These are phyloP conservation scores for Aphelenchoides fujianensis DNA, from an alignment of 1,140 invertebrate genomes.

Conservation along the genomic window DNA sequence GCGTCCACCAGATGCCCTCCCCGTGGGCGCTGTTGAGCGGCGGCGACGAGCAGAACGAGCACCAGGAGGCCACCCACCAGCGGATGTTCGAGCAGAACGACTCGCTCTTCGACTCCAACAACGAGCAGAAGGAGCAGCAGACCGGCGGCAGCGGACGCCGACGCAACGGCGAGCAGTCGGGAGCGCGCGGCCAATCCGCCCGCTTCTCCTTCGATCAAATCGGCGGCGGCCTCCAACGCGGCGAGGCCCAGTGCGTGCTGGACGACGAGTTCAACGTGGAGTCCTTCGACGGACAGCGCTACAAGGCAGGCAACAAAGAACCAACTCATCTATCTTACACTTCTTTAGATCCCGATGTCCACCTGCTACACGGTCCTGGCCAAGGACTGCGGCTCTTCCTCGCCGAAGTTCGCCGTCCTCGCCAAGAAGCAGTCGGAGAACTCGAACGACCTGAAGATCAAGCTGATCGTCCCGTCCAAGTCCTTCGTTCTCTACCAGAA, in stretches of 20 bases:
- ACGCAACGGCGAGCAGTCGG: not conserved
- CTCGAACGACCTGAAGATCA: not conserved
- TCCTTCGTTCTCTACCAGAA: constrained; percentile 23
- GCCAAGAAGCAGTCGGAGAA: constrained; percentile 23
- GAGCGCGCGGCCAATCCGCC: constrained; percentile 9
- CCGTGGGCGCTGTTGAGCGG: not conserved
- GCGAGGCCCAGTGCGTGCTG: constrained; percentile 9
- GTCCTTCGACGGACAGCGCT: constrained; percentile 24
- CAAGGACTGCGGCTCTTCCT: constrained; percentile 23
- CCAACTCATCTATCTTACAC: not conserved
- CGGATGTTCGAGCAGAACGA: not conserved
- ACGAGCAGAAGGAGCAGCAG: not conserved
- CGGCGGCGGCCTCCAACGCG: not conserved
- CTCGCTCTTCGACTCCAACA: not conserved
- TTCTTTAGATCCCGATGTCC: constrained; percentile 19
- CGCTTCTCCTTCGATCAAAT: not conserved
- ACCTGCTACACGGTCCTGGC: constrained; percentile 34
- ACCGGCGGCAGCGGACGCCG: not conserved
- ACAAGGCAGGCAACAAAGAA: constrained; percentile 10
- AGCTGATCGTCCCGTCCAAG: constrained; percentile 14
- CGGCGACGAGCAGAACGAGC: not conserved
- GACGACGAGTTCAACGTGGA: constrained; percentile 13
- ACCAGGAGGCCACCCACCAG: not conserved
- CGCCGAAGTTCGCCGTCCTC: constrained; percentile 23
- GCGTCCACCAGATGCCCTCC: not conserved